Percentiles rank a stretch among this genome's conserved stretches.
Evolutionary conservation across 1,140 invertebrate species (phyloP).

Genomic region (Chymomyza costata): DNA sequence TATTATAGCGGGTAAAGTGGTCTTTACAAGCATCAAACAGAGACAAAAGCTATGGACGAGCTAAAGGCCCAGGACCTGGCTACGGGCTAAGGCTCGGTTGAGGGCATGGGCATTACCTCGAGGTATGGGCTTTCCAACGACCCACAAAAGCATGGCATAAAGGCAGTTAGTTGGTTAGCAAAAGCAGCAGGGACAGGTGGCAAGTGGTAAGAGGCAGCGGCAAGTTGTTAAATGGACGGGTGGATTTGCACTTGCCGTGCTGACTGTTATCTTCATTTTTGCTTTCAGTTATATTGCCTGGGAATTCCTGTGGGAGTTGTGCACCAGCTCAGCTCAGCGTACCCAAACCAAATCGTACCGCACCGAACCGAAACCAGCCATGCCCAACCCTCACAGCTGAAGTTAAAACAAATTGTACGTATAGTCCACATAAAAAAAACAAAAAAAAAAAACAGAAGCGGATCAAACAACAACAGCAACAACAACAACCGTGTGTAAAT

Average conservation of each 20-base stretch:
- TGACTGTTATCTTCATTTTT: slow-evolving; percentile 74
- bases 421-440: slow-evolving; percentile 15
- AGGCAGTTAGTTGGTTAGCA: slow-evolving; percentile 68
- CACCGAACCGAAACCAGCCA: no score
- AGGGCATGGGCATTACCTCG: slow-evolving; percentile 2
- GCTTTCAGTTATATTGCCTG: slow-evolving; percentile 75
- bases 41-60: slow-evolving; percentile 16
- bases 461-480: slow-evolving; percentile 51
- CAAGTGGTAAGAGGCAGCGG: slow-evolving; percentile 10
- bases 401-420: slow-evolving; percentile 61
- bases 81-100: no score
- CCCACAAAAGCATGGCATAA: slow-evolving; percentile 40
- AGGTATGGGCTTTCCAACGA: slow-evolving; percentile 20
- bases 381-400: neutral
- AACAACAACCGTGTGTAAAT: slow-evolving; percentile 35
- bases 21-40: slow-evolving; percentile 73
- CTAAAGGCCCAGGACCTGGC: slow-evolving; percentile 5
- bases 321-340: slow-evolving; percentile 8
- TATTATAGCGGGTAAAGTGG: slow-evolving; percentile 75
- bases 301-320: slow-evolving; percentile 68
- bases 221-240: slow-evolving; percentile 74
- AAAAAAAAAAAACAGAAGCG: slow-evolving; percentile 47
- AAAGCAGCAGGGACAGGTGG: no score
- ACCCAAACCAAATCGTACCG: no score
- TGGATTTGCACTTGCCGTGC: slow-evolving; percentile 74